Base-by-base conservation (phyloP, 2,888 invertebrate species). In the Melieria picta region DNA sequence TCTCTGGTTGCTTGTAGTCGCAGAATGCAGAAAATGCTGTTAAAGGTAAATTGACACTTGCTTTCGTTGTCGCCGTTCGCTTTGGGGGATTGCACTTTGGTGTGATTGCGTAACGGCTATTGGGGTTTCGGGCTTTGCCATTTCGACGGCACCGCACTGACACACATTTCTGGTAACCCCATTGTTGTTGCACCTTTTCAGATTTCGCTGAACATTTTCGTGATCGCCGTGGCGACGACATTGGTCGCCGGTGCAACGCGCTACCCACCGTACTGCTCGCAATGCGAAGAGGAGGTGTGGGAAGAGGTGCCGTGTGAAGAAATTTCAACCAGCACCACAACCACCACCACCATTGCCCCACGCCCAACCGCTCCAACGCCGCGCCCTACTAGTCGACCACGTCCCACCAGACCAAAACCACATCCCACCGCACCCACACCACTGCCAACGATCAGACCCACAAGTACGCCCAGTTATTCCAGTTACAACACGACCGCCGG, bases 271-370 rank as follows among this genome's bases (percentile, higher is more conserved):
- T 60, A 13, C 46, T 84, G 83, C 55, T 76, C 79, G 4, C 83
- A 81, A 16, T 84, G 84, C 48, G 84, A 82, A 61, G 82, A 83
- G 72, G 83, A 83, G 63, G 74, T 82, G 5, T 83, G 83, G 83
- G 83, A 83, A 58, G 84, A 83, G 70, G 81, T 84, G 63, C 82
- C 81, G 0, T 83, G 84, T 72, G 79, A 77, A 16, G 75, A 79
- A 16, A 70, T 83, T 0, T 72, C 79, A 5, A 72, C 75, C 5
- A 78, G 77, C 13, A 64, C 52, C 6, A 72, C 75, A 7, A 76
- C 73, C 16, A 62, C 45, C 10, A 47, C 45, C n/a, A 60, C 74
- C 7, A 63, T 69, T 5, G 62, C 72, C 16, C 46, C 69, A 13
- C 65, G 58, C 4, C 65, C 73, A 57, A 56, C 69, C 11, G 69